Base-by-base conservation (phyloP, 2,797 vertebrate species). In the Corythornis leucogaster region DNA sequence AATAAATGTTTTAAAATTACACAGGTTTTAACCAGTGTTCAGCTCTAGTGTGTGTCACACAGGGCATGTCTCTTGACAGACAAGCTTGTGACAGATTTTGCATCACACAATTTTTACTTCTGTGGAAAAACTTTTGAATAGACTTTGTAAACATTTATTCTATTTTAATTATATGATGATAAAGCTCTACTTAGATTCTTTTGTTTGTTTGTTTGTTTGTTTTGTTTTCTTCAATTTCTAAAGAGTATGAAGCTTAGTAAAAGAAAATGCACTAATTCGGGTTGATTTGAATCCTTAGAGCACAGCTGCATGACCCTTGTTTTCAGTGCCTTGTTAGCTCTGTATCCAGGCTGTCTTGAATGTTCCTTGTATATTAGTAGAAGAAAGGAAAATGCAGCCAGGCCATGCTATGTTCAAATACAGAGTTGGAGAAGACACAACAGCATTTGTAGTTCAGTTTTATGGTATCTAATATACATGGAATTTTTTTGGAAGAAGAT, bases 241-340 rank as follows among this genome's bases (percentile, higher is more conserved):
- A 54, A 46, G 74, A 69, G 20, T 62, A 80, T 51, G n/a, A 81
- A 70, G 64, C 86, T 91, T 89, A 95, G 77, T 70, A 53, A 33
- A 74, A 76, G 58, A 64, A 75, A 89, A 58, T 43, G 74, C 43
- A 46, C 73, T 92, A 80, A 90, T 96, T 63, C 8, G 9, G 38
- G 59, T 76, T 86, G 38, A 68, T 87, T 82, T 80, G 73, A 78
- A 76, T 91, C 79, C 68, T 78, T 16, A 81, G 76, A 84, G 63
- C 58, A 85, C 70, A 85, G 63, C 79, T 93, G 82, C 64, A 70
- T 35, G 61, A 91, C 79, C 61, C 54, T 93, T 81, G 28, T 87
- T 90, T 91, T 86, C 59, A 86, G 40, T 38, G 55, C 79, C 87
- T 87, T 94, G 88, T 88, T 96, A 90, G 79, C 85, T 94, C 84